Conservation (phyloP, 2,113 vertebrate genomes). For the Pedionomus torquatus region DNA sequence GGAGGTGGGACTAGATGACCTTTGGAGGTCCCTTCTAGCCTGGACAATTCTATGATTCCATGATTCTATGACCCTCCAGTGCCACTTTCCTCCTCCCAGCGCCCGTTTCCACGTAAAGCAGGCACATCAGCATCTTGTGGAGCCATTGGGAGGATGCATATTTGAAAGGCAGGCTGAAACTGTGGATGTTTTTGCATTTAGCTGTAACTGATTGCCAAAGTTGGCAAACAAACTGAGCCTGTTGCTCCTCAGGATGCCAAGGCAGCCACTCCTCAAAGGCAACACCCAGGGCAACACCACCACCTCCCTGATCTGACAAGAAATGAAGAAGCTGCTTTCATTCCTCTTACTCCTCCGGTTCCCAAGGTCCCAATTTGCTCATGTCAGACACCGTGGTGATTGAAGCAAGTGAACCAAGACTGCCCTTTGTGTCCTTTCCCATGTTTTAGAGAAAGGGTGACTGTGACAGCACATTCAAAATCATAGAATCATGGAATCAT, state of each 20-base stretch:
- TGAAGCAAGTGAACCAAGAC: not conserved
- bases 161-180: not conserved
- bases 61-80: not conserved
- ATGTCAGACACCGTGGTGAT: fast-evolving
- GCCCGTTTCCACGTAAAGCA: not conserved
- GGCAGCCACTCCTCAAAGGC: not conserved
- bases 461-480: not conserved
- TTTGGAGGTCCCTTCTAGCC: too few species aligned
- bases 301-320: not conserved
- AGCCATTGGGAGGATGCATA: not conserved
- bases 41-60: too few species aligned
- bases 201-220: not conserved
- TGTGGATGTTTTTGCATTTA: not conserved
- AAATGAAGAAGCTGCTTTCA: not conserved
- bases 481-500: too few species aligned
- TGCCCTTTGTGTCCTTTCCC: not conserved
- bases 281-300: not conserved
- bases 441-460: not conserved
- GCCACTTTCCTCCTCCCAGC: not conserved
- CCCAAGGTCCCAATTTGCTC: not conserved
- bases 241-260: not conserved
- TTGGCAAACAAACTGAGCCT: not conserved
- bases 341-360: not conserved
- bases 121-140: not conserved
- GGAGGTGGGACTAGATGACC: too few species aligned